Evolutionary conservation across 2,113 vertebrate genomes (phyloP), one percentile per base, ranked within the genome.

Genomic region (Lepus timidus): DNA sequence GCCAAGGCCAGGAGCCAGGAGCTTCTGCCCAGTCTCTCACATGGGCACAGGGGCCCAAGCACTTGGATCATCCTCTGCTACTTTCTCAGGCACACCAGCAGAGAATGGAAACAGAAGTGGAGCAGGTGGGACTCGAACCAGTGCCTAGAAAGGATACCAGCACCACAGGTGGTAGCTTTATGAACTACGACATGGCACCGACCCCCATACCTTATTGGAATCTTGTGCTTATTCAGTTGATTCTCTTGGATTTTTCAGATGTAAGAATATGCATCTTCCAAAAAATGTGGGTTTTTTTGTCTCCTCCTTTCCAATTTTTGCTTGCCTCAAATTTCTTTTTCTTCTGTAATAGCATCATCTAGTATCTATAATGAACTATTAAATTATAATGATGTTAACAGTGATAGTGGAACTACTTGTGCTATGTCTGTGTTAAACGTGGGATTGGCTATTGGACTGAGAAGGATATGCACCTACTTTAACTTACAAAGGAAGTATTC

Each of bases 251-350:
- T 64, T 95, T 65, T 85, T 67, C 17, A 75, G 61, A n/a, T 78
- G 4, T 84, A n/a, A 64, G 58, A 90, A 44, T 65, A 73, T 22
- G 33, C 49, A 36, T 52, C 25, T 19, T 95, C 13, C 39, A 68
- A 25, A 85, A 51, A 44, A 44, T 44, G 51, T 58, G n/a, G 13
- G 39, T n/a, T 25, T 10, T 83, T 74, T 51, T 65, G 13, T 23
- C 31, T 64, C 33, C 70, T 75, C 71, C 64, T 93, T 49, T 58
- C 39, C 25, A 36, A n/a, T 36, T 80, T 84, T 83, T 79, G 44
- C 44, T 61, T 17, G 23, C 17, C n/a, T 85, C 58, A 68, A 65
- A 36, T 70, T 79, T 73, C 7, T 61, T 87, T 62, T 68, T 31
- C 70, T n/a, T 68, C 3, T 36, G 4, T 61, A 25, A 29, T 80